A percentile compares a stretch with the other conserved stretches of the same genome.
Evolutionary conservation across 2,113 vertebrate species (phyloP).

Genomic region (Phalacrocorax aristotelis): DNA sequence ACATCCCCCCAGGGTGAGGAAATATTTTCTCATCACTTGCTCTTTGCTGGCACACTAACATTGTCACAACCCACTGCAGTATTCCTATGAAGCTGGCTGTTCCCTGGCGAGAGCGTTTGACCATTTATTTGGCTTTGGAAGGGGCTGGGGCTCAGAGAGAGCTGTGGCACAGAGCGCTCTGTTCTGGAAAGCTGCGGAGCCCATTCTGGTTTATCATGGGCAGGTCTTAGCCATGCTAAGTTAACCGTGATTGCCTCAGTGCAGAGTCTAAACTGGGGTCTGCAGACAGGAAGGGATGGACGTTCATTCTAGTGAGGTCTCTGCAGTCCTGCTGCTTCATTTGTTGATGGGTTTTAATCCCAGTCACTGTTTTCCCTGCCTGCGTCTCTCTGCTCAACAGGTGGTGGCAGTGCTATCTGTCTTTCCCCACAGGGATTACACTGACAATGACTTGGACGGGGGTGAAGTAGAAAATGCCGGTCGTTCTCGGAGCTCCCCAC

Average conservation of each 20-base stretch:
- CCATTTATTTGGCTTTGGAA: background rate
- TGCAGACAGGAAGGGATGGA: background rate
- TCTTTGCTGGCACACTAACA: background rate
- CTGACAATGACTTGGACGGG: slow-evolving; percentile 83
- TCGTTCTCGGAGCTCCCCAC: slow-evolving; percentile 70
- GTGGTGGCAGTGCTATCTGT: background rate
- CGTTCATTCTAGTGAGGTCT: background rate
- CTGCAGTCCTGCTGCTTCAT: background rate
- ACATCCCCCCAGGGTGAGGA: background rate
- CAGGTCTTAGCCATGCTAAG: background rate
- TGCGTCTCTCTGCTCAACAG: background rate
- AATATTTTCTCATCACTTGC: background rate
- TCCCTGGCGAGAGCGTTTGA: background rate
- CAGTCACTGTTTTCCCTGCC: background rate
- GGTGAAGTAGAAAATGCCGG: slow-evolving; percentile 78
- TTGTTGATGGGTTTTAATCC: background rate
- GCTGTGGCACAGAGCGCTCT: background rate
- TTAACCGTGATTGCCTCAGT: background rate
- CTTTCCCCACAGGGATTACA: slow-evolving; percentile 78
- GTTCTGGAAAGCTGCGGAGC: background rate
- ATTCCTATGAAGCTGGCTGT: background rate
- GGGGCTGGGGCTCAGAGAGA: background rate
- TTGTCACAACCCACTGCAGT: background rate
- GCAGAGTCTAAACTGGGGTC: background rate
- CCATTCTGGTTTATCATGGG: background rate